Percentiles rank a stretch among this genome's conserved stretches.
These are phyloP conservation scores for Arenicola marina DNA, from an alignment of 2,888 invertebrate genomes.

Conservation along the genomic window DNA sequence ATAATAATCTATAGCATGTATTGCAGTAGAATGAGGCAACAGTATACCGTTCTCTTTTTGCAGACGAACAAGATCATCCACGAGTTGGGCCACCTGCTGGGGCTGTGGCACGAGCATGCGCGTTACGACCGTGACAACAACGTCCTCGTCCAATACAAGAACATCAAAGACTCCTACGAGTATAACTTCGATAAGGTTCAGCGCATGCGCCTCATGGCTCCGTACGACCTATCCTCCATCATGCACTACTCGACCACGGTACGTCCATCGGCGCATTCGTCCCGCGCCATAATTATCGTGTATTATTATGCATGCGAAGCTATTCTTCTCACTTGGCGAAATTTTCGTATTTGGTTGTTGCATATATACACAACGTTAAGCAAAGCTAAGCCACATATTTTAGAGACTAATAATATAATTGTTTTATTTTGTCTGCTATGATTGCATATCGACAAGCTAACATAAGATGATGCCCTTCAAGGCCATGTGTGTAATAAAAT, in stretches of 20 bases:
- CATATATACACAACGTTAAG: too few species aligned
- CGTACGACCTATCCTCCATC: conserved; percentile 32
- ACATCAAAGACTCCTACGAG: conserved; percentile 7
- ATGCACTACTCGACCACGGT: conserved; percentile 32
- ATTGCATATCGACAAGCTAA: too few species aligned
- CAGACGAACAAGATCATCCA: conserved; percentile 24
- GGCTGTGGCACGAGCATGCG: conserved; percentile 32
- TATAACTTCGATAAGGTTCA: conserved; percentile 27
- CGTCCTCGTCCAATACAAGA: conserved; percentile 26
- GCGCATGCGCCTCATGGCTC: conserved; percentile 21
- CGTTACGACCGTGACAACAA: conserved; percentile 28
- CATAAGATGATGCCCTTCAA: too few species aligned
- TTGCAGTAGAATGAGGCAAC: too few species aligned
- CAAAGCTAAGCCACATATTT: too few species aligned
- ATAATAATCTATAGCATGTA: too few species aligned
- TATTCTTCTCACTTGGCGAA: too few species aligned
- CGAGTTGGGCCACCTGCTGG: conserved; percentile 32
- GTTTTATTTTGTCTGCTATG: too few species aligned
- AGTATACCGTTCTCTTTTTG: conserved; percentile 1
- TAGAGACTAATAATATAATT: too few species aligned
- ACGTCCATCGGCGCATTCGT: not conserved
- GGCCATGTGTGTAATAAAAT: too few species aligned
- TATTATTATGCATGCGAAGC: not conserved
- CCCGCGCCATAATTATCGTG: not conserved
- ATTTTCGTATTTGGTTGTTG: too few species aligned